These are phyloP conservation scores for Brotula barbata DNA, from an alignment of 2,797 vertebrate genomes.

Conservation along the genomic window DNA sequence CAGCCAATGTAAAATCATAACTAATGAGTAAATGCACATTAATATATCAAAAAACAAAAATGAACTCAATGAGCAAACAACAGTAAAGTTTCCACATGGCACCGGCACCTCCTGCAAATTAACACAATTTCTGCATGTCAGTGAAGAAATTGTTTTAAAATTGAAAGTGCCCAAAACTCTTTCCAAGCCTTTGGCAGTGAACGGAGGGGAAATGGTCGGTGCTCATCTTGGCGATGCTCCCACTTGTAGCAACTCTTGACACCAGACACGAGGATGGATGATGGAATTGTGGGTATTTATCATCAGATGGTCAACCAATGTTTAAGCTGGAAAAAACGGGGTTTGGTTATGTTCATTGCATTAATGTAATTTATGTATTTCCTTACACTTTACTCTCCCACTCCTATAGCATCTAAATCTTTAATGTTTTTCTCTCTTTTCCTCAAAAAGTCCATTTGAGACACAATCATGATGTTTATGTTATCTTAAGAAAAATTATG, in stretches of 20 bases:
- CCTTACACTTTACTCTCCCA: neutral
- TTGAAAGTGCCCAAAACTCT: constrained; percentile 46
- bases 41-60: constrained; percentile 35
- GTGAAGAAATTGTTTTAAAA: constrained; percentile 34
- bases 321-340: constrained; percentile 82
- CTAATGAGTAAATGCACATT: constrained; percentile 22
- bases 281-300: constrained; percentile 38
- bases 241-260: constrained; percentile 49
- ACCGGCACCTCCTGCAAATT: too few relatives aligned
- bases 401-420: too few relatives aligned
- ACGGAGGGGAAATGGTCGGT: constrained; percentile 33
- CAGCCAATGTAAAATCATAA: constrained; percentile 41
- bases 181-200: constrained; percentile 39
- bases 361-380: neutral
- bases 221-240: constrained; percentile 39
- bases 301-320: constrained; percentile 95
- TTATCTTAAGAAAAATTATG: too few relatives aligned
- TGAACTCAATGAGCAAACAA: constrained; percentile 35
- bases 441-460: too few relatives aligned
- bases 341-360: neutral
- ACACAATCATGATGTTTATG: too few relatives aligned
- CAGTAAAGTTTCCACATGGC: constrained; percentile 17
- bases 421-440: too few relatives aligned
- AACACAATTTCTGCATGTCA: too few relatives aligned
- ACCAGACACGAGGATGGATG: constrained; percentile 42